Conservation (phyloP, 2,113 vertebrate genomes). For the Phyllostomus discolor region DNA sequence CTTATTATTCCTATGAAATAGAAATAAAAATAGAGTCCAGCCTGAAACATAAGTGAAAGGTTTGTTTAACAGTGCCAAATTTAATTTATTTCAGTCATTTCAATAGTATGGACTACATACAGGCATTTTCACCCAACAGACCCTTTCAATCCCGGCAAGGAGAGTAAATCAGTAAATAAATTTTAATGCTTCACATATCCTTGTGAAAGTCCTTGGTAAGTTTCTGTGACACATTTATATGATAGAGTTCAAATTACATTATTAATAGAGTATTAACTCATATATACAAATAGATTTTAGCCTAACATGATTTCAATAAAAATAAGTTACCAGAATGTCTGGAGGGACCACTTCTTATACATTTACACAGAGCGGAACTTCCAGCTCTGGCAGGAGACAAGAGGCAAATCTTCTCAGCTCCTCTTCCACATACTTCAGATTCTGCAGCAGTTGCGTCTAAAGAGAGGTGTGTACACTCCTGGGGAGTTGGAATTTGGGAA, state of each 20-base stretch:
- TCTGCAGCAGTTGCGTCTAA: background rate
- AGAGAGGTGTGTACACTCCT: background rate
- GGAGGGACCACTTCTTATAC: background rate
- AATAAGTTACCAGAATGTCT: background rate
- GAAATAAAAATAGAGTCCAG: background rate
- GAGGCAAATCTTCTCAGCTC: background rate
- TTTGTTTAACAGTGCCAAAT: background rate
- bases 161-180: slow-evolving; percentile 5
- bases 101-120: background rate
- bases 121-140: background rate
- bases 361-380: background rate
- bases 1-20: background rate
- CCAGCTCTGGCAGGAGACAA: background rate
- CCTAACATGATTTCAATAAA: background rate
- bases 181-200: background rate
- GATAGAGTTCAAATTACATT: background rate
- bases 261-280: background rate
- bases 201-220: background rate
- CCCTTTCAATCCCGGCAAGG: background rate
- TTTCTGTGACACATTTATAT: background rate
- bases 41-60: background rate
- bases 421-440: background rate
- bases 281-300: background rate
- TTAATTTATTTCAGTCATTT: background rate
- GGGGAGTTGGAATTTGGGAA: background rate